phyloP scores from a whole-genome alignment of 2,888 invertebrate species.

The Ctenicera cuprea region DNA sequence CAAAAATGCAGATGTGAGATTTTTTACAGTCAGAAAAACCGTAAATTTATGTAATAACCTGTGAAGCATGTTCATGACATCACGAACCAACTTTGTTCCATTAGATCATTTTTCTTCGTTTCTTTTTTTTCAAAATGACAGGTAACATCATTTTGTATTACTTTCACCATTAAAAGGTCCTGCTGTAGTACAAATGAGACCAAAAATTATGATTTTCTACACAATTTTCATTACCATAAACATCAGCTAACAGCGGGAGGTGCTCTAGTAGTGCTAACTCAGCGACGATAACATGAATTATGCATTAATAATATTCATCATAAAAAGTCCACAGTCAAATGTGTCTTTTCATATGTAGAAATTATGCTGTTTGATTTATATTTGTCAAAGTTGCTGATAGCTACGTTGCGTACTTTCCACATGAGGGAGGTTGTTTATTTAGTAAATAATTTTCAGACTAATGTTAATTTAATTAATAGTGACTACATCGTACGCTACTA shows the following conservation, averaged over 20 bases:
- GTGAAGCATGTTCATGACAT: no score
- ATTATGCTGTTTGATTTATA: conserved; percentile 15
- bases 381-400: not conserved
- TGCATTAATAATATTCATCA: conserved; percentile 5
- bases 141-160: no score
- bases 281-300: conserved; percentile 12
- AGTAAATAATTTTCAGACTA: conserved; percentile 31
- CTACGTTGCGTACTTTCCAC: no score
- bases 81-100: no score
- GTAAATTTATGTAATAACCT: no score
- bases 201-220: not conserved
- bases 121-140: no score
- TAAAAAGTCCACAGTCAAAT: conserved; percentile 15
- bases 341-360: not conserved
- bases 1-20: no score
- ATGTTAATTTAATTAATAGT: conserved; percentile 41
- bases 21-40: no score
- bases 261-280: not conserved
- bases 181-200: no score
- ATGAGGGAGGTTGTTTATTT: conserved; percentile 12
- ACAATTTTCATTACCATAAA: conserved; percentile 13
- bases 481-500: conserved; percentile 32
- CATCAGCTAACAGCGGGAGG: conserved; percentile 6
- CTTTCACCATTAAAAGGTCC: no score
- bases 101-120: no score